Base-by-base conservation (phyloP, 92 coral and sea anemone species). In the Bergia puertoricense region DNA sequence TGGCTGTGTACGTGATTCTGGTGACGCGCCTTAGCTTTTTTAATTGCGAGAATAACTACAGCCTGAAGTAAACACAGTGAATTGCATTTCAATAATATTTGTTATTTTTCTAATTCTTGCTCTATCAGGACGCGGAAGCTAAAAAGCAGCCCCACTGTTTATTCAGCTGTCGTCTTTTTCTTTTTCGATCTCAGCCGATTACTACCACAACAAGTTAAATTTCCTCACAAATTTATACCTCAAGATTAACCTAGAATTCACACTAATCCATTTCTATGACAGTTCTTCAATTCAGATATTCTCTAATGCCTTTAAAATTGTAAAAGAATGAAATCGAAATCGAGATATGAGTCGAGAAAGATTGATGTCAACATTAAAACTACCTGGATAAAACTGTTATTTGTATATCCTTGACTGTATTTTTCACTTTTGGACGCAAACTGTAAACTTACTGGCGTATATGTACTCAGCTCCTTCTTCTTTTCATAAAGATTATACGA, bases 71-170 rank as follows among this genome's bases (percentile, higher is more conserved):
- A 73, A 73, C 77, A 73, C 16, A 37, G n/a, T 11, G 9, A 80
- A 16, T 44, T 36, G 11, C 45, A 36, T 39, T 56, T 38, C 50
- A 20, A 56, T 36, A 54, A 59, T 10, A 57, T 54, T 54, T 54
- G 42, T 39, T 54, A 56, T n/a, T 62, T 57, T 62, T 62, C 69
- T 54, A 79, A 22, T n/a, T n/a, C 40, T 13, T 5, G 30, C 0
- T 51, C 40, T 39, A 54, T 39, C 13, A 56, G 85, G 45, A 80
- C 85, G 48, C 85, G 85, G 13, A 57, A 62, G 69, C 69, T 62
- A 62, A 62, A 22, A 54, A 79, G 20, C 68, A 79, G 16, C 51
- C 45, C 5, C 45, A 2, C 23, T 36, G 56, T 48, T 79, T 80
- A 6, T 62, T 62, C 69, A 62, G 69, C 69, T 62, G 69, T 62